Percentiles rank a stretch among this genome's conserved stretches.
phyloP scores from a whole-genome alignment of 1,140 invertebrate genomes.

The Belonocnema kinseyi region DNA sequence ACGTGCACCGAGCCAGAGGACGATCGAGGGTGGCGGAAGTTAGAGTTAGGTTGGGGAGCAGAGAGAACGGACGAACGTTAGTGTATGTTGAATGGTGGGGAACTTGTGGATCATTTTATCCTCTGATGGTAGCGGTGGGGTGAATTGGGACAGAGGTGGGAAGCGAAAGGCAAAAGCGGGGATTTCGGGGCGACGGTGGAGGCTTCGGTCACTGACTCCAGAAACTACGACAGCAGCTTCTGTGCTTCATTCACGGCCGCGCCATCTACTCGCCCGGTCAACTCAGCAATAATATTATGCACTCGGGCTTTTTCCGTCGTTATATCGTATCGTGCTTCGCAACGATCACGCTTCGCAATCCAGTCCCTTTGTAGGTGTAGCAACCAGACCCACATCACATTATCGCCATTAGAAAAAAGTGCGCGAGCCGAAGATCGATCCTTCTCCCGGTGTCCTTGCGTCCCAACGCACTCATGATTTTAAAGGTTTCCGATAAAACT shows the following conservation, averaged over 20 bases:
- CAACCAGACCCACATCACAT: too few relatives aligned
- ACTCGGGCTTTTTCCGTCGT: conserved; percentile 34
- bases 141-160: not conserved
- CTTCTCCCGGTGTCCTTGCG: too few relatives aligned
- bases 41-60: not conserved
- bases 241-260: conserved; percentile 45
- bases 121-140: not conserved
- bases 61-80: not conserved
- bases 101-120: not conserved
- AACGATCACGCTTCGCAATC: too few relatives aligned
- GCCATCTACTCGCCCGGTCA: conserved; percentile 35
- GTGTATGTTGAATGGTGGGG: not conserved
- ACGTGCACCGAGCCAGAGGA: not conserved
- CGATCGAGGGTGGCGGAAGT: not conserved
- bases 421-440: too few relatives aligned
- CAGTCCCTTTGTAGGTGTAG: too few relatives aligned
- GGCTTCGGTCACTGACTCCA: conserved; percentile 48
- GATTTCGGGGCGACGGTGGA: not conserved
- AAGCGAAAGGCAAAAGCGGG: not conserved
- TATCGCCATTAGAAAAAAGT: too few relatives aligned
- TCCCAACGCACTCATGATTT: too few relatives aligned
- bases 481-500: too few relatives aligned
- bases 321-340: not conserved
- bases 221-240: conserved; percentile 33
- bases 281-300: too few relatives aligned